Conservation (phyloP, 2,888 invertebrate species). For the Drosophila nr. perissopoda region DNA sequence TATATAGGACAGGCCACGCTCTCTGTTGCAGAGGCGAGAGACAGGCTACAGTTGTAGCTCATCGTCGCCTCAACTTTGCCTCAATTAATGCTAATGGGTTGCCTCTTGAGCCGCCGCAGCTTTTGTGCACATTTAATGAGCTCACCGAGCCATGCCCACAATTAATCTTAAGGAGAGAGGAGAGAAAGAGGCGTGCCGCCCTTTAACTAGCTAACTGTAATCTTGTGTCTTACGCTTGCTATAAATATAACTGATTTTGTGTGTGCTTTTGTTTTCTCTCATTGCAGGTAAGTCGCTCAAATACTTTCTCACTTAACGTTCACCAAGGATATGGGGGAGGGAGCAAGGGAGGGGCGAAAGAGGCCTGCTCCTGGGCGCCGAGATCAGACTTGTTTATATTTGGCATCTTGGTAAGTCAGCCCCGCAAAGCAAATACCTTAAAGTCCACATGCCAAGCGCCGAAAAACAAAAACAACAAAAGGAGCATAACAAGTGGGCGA, state of each 20-base stretch:
- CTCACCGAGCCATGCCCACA: slow-evolving; percentile 28
- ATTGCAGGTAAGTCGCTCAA: slow-evolving; percentile 72
- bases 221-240: slow-evolving; percentile 35
- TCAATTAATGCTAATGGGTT: slow-evolving; percentile 68
- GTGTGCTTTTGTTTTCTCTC: slow-evolving; percentile 41
- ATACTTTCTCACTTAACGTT: slow-evolving; percentile 57
- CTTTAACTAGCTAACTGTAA: slow-evolving; percentile 22
- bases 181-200: slow-evolving; percentile 10
- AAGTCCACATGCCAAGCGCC: slow-evolving; percentile 32
- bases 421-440: slow-evolving; percentile 46
- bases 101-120: slow-evolving; percentile 47
- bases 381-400: slow-evolving; percentile 54
- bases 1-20: neutral
- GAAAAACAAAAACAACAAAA: slow-evolving; percentile 1
- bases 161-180: slow-evolving; percentile 12
- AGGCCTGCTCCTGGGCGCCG: slow-evolving; percentile 17
- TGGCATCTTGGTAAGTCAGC: slow-evolving; percentile 48
- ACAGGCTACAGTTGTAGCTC: slow-evolving; percentile 29
- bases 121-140: slow-evolving; percentile 54
- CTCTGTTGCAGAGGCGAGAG: neutral
- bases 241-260: slow-evolving; percentile 67
- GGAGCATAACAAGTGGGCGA: neutral
- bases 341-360: slow-evolving; percentile 2
- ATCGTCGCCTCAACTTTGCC: slow-evolving; percentile 53
- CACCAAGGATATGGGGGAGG: neutral